These are phyloP conservation scores for Perizoma affinitatum DNA, from an alignment of 2,888 invertebrate species.

Conservation along the genomic window DNA sequence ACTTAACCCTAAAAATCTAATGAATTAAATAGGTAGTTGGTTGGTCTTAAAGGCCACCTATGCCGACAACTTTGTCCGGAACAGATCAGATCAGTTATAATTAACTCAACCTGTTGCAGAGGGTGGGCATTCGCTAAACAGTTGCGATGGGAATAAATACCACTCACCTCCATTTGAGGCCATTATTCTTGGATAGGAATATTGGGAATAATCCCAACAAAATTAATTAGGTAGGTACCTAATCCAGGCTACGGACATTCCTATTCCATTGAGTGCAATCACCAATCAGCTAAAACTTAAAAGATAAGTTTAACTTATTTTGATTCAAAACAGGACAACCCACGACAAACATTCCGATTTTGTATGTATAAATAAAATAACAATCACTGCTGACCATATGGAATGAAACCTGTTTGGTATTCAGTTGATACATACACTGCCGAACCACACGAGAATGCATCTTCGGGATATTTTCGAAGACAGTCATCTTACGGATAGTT, in stretches of 20 bases:
- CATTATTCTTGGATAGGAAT: not conserved
- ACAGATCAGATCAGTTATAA: no score
- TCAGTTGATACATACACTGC: constrained; percentile 51
- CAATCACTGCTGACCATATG: constrained; percentile 69
- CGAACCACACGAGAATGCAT: constrained; percentile 21
- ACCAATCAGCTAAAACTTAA: not conserved
- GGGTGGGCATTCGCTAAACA: no score
- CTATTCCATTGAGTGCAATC: not conserved
- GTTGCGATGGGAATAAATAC: not conserved
- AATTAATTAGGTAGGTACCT: no score
- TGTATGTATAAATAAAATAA: constrained; percentile 58
- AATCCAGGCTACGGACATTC: not conserved
- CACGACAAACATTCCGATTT: constrained; percentile 30
- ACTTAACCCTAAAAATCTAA: no score
- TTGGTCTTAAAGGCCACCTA: no score
- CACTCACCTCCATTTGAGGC: not conserved
- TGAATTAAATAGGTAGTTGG: no score
- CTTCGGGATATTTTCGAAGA: constrained; percentile 22
- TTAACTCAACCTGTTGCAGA: no score
- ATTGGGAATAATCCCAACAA: not conserved
- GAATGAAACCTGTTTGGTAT: constrained; percentile 66
- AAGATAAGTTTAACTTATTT: constrained; percentile 1
- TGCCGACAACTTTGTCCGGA: no score
- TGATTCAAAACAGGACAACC: constrained; percentile 27
- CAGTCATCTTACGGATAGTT: not conserved